Percentiles rank a stretch among this genome's conserved stretches.
Evolutionary conservation across 2,113 vertebrate genomes (phyloP).

Genomic region (Coturnix japonica): DNA sequence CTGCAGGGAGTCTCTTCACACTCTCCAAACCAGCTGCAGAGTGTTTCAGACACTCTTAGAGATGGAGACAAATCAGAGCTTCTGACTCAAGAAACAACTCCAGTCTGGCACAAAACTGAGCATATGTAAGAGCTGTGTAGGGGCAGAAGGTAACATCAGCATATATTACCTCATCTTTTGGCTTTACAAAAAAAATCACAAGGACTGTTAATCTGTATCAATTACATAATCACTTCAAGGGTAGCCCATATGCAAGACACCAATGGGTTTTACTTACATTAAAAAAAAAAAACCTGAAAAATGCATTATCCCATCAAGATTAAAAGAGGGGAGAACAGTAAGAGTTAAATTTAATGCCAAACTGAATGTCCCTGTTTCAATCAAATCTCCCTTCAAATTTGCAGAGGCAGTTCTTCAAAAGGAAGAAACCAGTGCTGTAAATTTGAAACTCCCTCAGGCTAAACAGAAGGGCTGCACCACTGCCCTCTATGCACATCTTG

Average conservation of each 20-base stretch:
- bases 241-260: not conserved
- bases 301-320: not conserved
- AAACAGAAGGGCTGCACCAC: not conserved
- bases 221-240: not conserved
- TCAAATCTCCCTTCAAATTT: not conserved
- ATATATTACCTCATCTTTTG: not conserved
- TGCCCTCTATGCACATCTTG: not conserved
- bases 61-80: not conserved
- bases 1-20: not conserved
- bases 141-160: not conserved
- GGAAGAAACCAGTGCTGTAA: not conserved
- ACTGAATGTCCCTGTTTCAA: not conserved
- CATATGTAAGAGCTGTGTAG: accelerated
- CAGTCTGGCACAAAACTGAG: not conserved
- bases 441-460: not conserved
- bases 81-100: not conserved
- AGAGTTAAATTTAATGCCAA: not conserved
- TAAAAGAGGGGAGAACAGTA: not conserved
- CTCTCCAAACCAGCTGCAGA: not conserved
- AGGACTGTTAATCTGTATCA: not conserved
- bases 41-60: not conserved
- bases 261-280: not conserved
- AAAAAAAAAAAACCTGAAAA: not conserved
- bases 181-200: not conserved
- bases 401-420: not conserved